Percentiles rank a stretch among this genome's conserved stretches.
Evolutionary conservation across 2,888 invertebrate genomes (phyloP).

Genomic region (Acanthosepion lycidas): DNA sequence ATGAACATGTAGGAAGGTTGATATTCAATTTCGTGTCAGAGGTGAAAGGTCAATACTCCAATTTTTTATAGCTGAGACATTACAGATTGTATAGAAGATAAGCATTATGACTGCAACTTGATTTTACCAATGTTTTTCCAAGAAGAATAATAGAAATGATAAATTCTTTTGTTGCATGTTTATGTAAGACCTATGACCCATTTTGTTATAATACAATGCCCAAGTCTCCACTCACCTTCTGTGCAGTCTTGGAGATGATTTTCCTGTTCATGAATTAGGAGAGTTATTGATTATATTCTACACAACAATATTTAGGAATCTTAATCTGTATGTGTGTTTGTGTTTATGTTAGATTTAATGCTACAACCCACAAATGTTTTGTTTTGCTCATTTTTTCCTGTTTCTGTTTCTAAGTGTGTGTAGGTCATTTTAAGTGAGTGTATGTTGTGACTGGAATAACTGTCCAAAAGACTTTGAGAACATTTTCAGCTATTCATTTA

Average conservation of each 20-base stretch:
- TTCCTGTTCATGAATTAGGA: neutral
- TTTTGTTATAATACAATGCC: neutral
- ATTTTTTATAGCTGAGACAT: neutral
- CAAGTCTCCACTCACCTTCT: neutral
- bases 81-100: neutral
- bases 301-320: neutral
- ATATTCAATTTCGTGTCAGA: neutral
- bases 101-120: neutral
- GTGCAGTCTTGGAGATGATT: conserved; percentile 18
- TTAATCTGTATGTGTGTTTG: neutral
- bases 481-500: no score
- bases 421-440: no score
- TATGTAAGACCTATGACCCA: neutral
- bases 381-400: no score
- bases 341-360: neutral
- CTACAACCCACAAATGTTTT: no score
- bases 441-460: no score
- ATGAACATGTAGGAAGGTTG: no score
- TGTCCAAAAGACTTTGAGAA: no score
- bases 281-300: neutral
- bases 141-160: neutral
- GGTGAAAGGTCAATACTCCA: neutral
- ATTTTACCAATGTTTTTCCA: neutral
- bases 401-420: no score
- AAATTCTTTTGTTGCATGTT: neutral